Evolutionary conservation across 2,888 invertebrate species (phyloP).

Genomic region (Dusona sp.): DNA sequence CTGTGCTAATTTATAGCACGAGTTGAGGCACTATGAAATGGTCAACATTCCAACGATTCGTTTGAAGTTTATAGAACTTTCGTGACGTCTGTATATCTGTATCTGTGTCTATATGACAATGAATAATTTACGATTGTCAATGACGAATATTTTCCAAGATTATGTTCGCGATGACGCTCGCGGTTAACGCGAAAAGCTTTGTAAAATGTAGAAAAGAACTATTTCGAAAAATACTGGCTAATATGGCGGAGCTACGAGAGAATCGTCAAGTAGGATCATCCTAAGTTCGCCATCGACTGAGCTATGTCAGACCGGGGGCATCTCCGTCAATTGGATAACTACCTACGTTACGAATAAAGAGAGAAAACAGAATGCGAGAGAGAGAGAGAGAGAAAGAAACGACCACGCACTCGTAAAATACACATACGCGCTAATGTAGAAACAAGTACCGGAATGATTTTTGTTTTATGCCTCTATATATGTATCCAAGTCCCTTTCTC

Average conservation of each 20-base stretch:
- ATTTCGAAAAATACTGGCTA: conserved; percentile 7
- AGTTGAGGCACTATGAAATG: conserved; percentile 20
- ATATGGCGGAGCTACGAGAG: conserved; percentile 53
- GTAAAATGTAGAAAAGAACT: neutral
- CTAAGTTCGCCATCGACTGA: conserved; percentile 82
- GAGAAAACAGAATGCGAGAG: conserved; percentile 33
- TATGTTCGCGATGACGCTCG: conserved; percentile 19
- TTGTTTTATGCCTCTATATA: conserved; percentile 31
- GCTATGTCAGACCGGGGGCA: conserved; percentile 82
- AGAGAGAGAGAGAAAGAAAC: conserved; percentile 43
- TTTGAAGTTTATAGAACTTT: conserved; percentile 35
- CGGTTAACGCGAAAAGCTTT: conserved; percentile 4
- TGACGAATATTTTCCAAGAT: conserved; percentile 26
- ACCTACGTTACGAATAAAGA: conserved; percentile 73
- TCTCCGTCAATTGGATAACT: conserved; percentile 83
- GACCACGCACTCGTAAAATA: conserved; percentile 70
- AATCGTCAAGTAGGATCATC: conserved; percentile 77
- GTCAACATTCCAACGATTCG: conserved; percentile 7
- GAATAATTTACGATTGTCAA: neutral
- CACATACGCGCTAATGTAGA: conserved; percentile 47
- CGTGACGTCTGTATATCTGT: neutral
- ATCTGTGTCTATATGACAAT: neutral
- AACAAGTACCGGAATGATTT: conserved; percentile 45
- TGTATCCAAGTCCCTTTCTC: conserved; percentile 21
- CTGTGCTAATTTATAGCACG: conserved; percentile 14